Percentiles rank a stretch among this genome's conserved stretches.
Conservation (phyloP, 1,140 invertebrate genomes). For the Drosophila funebris region DNA sequence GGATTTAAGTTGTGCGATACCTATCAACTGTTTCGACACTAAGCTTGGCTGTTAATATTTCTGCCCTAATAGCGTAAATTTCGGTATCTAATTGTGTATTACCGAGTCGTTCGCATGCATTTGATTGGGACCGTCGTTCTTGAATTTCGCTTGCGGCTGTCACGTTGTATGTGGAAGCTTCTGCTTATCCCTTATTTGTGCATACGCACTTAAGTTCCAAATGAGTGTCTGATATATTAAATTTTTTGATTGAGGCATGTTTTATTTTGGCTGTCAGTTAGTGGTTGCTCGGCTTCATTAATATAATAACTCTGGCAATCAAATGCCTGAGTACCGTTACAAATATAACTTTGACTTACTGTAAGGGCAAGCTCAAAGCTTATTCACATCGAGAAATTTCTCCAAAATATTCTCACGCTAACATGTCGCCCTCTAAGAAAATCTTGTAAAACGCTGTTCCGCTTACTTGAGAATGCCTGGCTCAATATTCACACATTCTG, state of each 20-base stretch:
- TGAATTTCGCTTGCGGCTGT: constrained; percentile 61
- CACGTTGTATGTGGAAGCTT: constrained; percentile 53
- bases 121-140: constrained; percentile 44
- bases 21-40: constrained; percentile 29
- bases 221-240: constrained; percentile 31
- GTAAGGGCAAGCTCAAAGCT: background rate
- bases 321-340: background rate
- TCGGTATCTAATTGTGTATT: constrained; percentile 55
- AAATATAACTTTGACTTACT: background rate
- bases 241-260: constrained; percentile 40
- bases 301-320: background rate
- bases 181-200: constrained; percentile 33
- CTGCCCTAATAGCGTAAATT: constrained; percentile 64
- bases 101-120: constrained; percentile 51
- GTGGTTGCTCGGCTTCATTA: background rate
- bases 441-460: constrained; percentile 7
- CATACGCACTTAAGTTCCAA: constrained; percentile 9
- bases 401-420: constrained; percentile 55
- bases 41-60: constrained; percentile 43
- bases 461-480: constrained; percentile 11
- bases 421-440: background rate
- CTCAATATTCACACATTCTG: constrained; percentile 59
- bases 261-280: constrained; percentile 10
- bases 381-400: constrained; percentile 30
- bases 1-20: constrained; percentile 39